Evolutionary conservation across 1,140 invertebrate genomes (phyloP).

Genomic region (Mactra quadrangularis): DNA sequence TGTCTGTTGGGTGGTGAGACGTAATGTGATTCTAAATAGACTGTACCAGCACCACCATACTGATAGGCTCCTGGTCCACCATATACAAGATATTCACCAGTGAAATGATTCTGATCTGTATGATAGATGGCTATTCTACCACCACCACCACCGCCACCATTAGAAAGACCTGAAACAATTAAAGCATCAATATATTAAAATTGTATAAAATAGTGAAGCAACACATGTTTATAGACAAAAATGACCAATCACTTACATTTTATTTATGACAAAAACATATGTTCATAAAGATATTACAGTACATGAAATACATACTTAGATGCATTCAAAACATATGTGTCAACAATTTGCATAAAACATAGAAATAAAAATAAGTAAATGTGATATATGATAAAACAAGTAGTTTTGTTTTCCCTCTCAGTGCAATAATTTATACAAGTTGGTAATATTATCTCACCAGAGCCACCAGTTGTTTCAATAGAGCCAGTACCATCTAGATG

Average conservation of each 20-base stretch:
- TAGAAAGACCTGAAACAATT: constrained; percentile 52
- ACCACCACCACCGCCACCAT: constrained; percentile 75
- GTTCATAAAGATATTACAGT: too few species aligned
- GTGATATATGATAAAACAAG: too few species aligned
- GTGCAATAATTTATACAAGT: too few species aligned
- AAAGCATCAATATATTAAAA: background rate
- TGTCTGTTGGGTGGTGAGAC: constrained; percentile 44
- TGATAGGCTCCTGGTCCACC: constrained; percentile 69
- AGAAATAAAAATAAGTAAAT: too few species aligned
- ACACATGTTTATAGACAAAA: background rate
- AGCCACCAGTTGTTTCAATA: constrained; percentile 73
- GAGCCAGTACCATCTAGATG: constrained; percentile 75
- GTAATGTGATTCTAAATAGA: constrained; percentile 70
- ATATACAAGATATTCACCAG: constrained; percentile 69
- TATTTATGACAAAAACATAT: too few species aligned
- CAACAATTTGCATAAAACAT: too few species aligned
- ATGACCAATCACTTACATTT: too few species aligned
- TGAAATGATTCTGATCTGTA: constrained; percentile 69
- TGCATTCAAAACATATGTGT: too few species aligned
- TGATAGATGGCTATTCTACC: constrained; percentile 76
- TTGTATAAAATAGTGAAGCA: background rate
- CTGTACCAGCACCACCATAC: constrained; percentile 74
- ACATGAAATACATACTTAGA: too few species aligned
- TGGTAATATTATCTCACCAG: too few species aligned
- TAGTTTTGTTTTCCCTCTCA: too few species aligned